These are phyloP conservation scores for Andrena bucephala DNA, from an alignment of 2,888 invertebrate genomes.

Conservation along the genomic window DNA sequence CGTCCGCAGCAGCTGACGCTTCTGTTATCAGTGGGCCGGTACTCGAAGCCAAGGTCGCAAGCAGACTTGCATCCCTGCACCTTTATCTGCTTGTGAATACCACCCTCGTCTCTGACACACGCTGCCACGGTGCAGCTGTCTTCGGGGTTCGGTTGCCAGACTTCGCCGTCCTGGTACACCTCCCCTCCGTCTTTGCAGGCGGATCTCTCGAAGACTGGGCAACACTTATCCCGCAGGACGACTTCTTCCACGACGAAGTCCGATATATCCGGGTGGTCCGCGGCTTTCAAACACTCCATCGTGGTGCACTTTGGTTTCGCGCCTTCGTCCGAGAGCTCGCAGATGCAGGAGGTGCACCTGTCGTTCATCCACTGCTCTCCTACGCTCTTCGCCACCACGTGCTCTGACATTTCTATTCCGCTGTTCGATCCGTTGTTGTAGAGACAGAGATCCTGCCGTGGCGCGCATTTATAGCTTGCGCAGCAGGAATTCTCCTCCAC, in stretches of 20 bases:
- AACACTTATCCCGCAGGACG: slow-evolving; percentile 88
- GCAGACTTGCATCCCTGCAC: slow-evolving; percentile 75
- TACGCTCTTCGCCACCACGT: slow-evolving; percentile 64
- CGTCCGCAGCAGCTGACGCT: slow-evolving; percentile 88
- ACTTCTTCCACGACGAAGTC: slow-evolving; percentile 87
- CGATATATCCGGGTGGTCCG: slow-evolving; percentile 84
- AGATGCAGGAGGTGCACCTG: slow-evolving; percentile 89
- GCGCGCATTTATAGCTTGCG: slow-evolving; percentile 88
- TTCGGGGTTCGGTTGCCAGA: slow-evolving; percentile 75
- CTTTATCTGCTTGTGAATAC: slow-evolving; percentile 66
- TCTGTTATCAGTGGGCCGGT: slow-evolving; percentile 83
- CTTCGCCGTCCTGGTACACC: slow-evolving; percentile 76
- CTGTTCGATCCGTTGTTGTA: slow-evolving; percentile 86
- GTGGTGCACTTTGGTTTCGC: slow-evolving; percentile 85
- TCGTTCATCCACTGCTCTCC: slow-evolving; percentile 90
- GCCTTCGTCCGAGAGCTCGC: slow-evolving; percentile 83
- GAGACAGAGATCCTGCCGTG: slow-evolving; percentile 89
- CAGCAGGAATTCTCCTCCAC: slow-evolving; percentile 87
- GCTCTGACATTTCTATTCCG: slow-evolving; percentile 56
- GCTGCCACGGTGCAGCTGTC: slow-evolving; percentile 75
- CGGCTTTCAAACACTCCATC: slow-evolving; percentile 86
- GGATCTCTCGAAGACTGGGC: slow-evolving; percentile 87
- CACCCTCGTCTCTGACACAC: slow-evolving; percentile 72
- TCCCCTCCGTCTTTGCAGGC: slow-evolving; percentile 86
- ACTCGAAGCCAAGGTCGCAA: slow-evolving; percentile 87